Conservation (phyloP, 2,797 vertebrate genomes). For the Rachycentron canadum region DNA sequence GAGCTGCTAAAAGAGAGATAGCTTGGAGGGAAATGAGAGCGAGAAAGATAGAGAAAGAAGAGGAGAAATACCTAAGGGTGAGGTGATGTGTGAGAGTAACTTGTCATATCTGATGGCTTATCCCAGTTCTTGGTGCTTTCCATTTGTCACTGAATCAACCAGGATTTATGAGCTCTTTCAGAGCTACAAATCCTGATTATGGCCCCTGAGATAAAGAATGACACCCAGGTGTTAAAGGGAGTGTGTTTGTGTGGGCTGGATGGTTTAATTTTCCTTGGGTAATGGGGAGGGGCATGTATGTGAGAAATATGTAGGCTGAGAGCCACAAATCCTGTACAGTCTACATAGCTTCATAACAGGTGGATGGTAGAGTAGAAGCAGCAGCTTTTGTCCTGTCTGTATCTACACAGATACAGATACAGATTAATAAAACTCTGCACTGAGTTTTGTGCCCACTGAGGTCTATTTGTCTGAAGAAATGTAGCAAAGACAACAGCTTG, state of each 20-base stretch:
- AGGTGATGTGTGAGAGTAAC: slow-evolving; percentile 65
- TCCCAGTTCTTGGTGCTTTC: slow-evolving; percentile 47
- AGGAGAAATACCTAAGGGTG: slow-evolving; percentile 37
- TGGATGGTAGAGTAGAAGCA: not conserved
- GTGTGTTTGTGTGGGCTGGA: slow-evolving; percentile 36
- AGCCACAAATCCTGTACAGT: not conserved
- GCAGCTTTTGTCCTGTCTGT: not conserved
- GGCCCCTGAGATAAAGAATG: slow-evolving; percentile 60
- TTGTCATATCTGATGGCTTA: slow-evolving; percentile 71
- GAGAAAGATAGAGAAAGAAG: slow-evolving; percentile 38
- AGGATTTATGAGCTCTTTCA: slow-evolving; percentile 66
- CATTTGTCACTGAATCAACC: slow-evolving; percentile 70
- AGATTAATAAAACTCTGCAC: not conserved
- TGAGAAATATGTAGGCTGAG: slow-evolving; percentile 1
- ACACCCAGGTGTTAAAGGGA: slow-evolving; percentile 42
- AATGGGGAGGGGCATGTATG: not conserved
- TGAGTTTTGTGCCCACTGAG: not conserved
- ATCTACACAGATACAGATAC: not conserved
- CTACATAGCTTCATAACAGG: not conserved
- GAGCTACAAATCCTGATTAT: slow-evolving; percentile 70
- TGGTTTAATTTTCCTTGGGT: slow-evolving; percentile 21
- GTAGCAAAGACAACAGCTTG: too few species aligned
- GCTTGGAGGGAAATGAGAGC: slow-evolving; percentile 25
- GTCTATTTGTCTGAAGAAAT: too few species aligned
- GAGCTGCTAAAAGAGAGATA: slow-evolving; percentile 21